Percentiles rank a stretch among this genome's conserved stretches.
Evolutionary conservation across 2,797 vertebrate genomes (phyloP).

Genomic region (Amniataba percoides): DNA sequence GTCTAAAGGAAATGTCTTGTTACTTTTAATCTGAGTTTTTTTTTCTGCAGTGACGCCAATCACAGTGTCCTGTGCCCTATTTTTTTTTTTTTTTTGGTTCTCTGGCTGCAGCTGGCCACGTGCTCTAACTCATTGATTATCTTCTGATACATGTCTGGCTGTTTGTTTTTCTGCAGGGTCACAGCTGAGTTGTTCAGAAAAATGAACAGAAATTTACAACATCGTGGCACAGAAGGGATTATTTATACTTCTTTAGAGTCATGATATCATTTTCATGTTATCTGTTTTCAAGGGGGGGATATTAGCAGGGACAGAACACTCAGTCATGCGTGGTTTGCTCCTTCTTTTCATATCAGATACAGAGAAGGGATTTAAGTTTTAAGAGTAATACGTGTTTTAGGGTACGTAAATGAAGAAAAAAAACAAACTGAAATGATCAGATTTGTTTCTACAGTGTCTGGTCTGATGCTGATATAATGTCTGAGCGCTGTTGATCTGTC

Average conservation of each 20-base stretch:
- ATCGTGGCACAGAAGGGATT: not conserved
- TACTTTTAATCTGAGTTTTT: conserved; percentile 8
- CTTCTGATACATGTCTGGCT: not conserved
- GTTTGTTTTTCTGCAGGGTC: not conserved
- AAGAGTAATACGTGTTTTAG: not conserved
- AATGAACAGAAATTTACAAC: not conserved
- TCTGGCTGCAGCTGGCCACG: not conserved
- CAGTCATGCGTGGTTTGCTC: not conserved
- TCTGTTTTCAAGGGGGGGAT: not conserved
- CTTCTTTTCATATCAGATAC: not conserved
- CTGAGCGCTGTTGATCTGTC: conserved; percentile 41
- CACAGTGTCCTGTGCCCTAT: not conserved
- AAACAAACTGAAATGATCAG: not conserved
- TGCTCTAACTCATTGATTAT: conserved; percentile 15
- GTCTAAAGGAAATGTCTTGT: conserved; percentile 23
- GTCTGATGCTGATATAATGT: conserved; percentile 14
- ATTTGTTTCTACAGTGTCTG: conserved; percentile 15
- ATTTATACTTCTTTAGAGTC: not conserved
- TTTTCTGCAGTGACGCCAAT: conserved; percentile 22
- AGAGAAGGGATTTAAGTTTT: not conserved
- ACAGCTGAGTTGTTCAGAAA: not conserved
- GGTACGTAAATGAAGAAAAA: not conserved
- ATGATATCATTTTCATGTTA: not conserved
- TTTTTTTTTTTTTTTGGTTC: conserved; percentile 3
- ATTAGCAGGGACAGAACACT: not conserved